Percentiles rank a stretch among this genome's conserved stretches.
phyloP scores from a whole-genome alignment of 2,888 invertebrate species.

The Melinaea menophilus region DNA sequence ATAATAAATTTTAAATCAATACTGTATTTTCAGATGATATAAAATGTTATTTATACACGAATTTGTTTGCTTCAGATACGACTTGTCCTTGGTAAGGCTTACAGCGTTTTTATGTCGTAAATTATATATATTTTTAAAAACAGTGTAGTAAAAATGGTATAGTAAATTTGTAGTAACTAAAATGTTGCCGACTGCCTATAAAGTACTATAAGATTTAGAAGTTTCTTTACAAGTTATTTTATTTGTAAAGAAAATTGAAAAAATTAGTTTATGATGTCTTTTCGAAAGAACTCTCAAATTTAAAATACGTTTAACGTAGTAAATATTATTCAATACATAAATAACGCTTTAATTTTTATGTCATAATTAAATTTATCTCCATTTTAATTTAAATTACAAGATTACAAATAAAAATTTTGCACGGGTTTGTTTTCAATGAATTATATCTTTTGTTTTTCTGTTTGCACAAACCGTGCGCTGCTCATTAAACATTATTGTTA shows the following conservation, averaged over 20 bases:
- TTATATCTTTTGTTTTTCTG: not conserved
- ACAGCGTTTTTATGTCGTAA: slow-evolving; percentile 49
- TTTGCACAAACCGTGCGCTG: not conserved
- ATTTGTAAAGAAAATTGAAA: too few species aligned
- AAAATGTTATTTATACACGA: slow-evolving; percentile 45
- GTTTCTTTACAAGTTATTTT: too few species aligned
- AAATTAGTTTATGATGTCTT: too few species aligned
- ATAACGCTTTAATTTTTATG: too few species aligned
- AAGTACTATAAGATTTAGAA: too few species aligned
- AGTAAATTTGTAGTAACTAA: slow-evolving; percentile 54
- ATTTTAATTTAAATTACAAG: too few species aligned
- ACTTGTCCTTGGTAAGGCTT: slow-evolving; percentile 61
- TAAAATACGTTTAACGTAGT: too few species aligned
- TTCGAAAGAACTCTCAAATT: too few species aligned
- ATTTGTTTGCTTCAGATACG: slow-evolving; percentile 51
- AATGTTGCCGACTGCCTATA: slow-evolving; percentile 35
- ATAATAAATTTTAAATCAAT: slow-evolving; percentile 37
- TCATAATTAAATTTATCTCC: too few species aligned
- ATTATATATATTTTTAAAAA: slow-evolving; percentile 45
- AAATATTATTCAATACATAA: too few species aligned
- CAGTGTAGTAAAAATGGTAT: slow-evolving; percentile 44
- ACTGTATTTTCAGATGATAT: slow-evolving; percentile 57
- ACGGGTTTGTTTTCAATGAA: too few species aligned
- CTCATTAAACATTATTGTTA: not conserved
- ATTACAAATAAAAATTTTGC: too few species aligned